Base-by-base conservation (phyloP, 1,140 invertebrate genomes). In the Cyclina sinensis region DNA sequence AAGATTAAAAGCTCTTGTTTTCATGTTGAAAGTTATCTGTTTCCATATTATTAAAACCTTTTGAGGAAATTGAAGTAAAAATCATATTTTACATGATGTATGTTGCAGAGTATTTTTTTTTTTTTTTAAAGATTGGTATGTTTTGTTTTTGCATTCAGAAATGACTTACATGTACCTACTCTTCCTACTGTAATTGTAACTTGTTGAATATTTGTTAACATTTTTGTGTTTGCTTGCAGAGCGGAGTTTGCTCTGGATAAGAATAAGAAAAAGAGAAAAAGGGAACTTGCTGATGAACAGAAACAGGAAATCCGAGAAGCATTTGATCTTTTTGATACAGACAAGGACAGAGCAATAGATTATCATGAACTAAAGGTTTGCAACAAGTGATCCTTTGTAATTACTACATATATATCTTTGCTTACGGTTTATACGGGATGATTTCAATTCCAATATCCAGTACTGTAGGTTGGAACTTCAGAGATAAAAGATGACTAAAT, bases 291-390 rank as follows among this genome's bases (percentile, higher is more conserved):
- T 32, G 95, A 95, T 27, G 95, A 95, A 91, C 95, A 96, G 83
- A 96, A 95, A 79, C 94, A 95, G 89, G 95, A 96, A 89, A 95
- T 96, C 14, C 93, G 92, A 48, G 95, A 96, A 90, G 95, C 95
- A 3, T 96, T 96, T 93, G 95, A 96, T 86, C 90, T 96, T 79
- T 96, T 96, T 93, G 95, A 96, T 90, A 95, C 95, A 74, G 95
- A 96, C 86, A 96, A 95, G 91, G 95, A 96, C 89, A 86, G 94
- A 86, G 92, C 93, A 39, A 95, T 96, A 76, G 95, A 95, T 83
- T 95, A 95, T 90, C 94, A 96, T 94, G 95, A 96, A 90, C 90
- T 96, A 0, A 95, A 95, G 92, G 95, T 95, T 90, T 65, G 24
- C n/a, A n/a, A n/a, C n/a, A n/a, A n/a, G n/a, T n/a, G n/a, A n/a